A percentile compares a stretch with the other conserved stretches of the same genome.
Conservation (phyloP, 2,797 vertebrate genomes). For the Eospalax fontanierii region DNA sequence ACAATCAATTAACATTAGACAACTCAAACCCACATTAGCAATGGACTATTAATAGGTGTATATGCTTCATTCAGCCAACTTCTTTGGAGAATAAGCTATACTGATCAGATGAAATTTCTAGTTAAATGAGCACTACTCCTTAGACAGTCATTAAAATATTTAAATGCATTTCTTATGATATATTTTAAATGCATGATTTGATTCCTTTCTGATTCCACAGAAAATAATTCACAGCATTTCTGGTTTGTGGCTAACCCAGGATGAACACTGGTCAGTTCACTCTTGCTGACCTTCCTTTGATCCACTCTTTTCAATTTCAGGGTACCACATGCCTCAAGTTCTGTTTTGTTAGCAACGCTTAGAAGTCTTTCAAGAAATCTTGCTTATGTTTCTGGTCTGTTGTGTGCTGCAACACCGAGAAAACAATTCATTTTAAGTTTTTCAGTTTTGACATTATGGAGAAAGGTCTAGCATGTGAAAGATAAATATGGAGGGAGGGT, state of each 20-base stretch:
- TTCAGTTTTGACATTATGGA: background rate
- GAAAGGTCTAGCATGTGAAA: background rate
- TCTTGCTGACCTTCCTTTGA: background rate
- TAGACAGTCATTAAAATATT: slow-evolving; percentile 50
- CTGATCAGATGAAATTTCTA: background rate
- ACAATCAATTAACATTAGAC: slow-evolving; percentile 68
- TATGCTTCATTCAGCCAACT: slow-evolving; percentile 52
- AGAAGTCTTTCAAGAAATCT: background rate
- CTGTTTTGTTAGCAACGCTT: background rate
- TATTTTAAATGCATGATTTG: background rate
- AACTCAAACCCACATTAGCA: slow-evolving; percentile 66
- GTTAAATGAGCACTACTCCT: background rate
- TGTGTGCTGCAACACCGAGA: background rate
- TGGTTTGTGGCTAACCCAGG: background rate
- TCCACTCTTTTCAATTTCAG: background rate
- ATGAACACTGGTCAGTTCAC: background rate
- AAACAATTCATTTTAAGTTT: background rate
- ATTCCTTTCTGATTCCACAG: background rate
- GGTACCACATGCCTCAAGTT: background rate
- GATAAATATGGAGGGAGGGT: background rate
- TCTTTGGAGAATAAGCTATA: slow-evolving; percentile 17
- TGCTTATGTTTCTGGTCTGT: background rate
- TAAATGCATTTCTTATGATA: slow-evolving; percentile 20
- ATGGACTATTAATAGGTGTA: slow-evolving; percentile 56
- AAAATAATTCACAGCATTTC: background rate